phyloP scores from a whole-genome alignment of 2,888 invertebrate species.

The Sipha maydis region DNA sequence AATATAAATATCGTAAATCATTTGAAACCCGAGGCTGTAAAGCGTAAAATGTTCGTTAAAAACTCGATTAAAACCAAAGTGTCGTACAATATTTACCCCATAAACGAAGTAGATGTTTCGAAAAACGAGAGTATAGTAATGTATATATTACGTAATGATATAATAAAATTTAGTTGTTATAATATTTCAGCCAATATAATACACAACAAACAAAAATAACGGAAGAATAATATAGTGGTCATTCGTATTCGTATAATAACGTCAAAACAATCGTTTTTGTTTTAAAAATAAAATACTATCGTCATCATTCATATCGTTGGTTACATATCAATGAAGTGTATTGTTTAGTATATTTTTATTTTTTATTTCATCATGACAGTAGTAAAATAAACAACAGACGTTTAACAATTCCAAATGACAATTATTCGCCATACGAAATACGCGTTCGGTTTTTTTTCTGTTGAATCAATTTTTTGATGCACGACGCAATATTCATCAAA shows the following conservation, averaged over 20 bases:
- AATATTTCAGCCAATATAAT: neutral
- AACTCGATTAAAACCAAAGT: neutral
- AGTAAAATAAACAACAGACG: neutral
- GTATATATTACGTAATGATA: neutral
- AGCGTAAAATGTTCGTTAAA: neutral
- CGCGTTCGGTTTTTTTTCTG: slow-evolving; percentile 99
- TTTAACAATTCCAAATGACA: slow-evolving; percentile 62
- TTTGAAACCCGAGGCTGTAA: neutral
- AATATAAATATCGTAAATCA: neutral
- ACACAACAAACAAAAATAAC: neutral
- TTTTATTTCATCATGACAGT: slow-evolving; percentile 25
- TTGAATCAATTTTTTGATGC: slow-evolving; percentile 74
- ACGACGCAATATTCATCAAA: neutral
- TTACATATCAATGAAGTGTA: neutral
- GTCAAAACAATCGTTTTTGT: slow-evolving; percentile 1
- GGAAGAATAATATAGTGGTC: neutral
- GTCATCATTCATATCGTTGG: neutral
- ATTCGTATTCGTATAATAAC: neutral
- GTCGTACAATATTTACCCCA: neutral
- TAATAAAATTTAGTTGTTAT: neutral
- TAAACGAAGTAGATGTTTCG: slow-evolving; percentile 8
- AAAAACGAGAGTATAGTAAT: neutral
- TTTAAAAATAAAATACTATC: neutral
- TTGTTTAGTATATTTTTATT: neutral
- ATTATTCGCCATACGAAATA: slow-evolving; percentile 76